Evolutionary conservation across 2,113 vertebrate genomes (phyloP).

Genomic region (Melanostigma gelatinosum): DNA sequence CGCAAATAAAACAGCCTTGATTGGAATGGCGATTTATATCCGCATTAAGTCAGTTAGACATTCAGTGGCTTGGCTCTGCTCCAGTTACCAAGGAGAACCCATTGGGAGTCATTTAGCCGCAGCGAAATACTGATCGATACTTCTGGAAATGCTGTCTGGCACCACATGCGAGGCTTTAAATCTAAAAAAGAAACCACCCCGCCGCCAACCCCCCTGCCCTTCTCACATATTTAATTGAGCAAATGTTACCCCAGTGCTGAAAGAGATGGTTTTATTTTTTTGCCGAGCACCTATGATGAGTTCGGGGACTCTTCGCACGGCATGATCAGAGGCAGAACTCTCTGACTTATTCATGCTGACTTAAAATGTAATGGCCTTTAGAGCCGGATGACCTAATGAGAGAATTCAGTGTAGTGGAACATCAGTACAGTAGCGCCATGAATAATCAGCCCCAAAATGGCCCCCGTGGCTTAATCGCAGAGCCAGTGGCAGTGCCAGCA

Average conservation of each 20-base stretch:
- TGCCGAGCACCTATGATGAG: slow-evolving; percentile 65
- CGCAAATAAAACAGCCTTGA: slow-evolving; percentile 81
- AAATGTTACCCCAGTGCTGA: slow-evolving; percentile 59
- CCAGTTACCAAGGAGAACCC: slow-evolving; percentile 78
- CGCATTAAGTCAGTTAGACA: slow-evolving; percentile 78
- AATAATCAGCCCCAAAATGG: slow-evolving; percentile 78
- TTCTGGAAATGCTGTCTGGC: slow-evolving; percentile 71
- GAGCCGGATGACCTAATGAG: slow-evolving; percentile 79
- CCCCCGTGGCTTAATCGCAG: slow-evolving; percentile 68
- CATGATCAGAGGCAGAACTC: slow-evolving; percentile 74
- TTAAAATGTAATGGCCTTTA: slow-evolving; percentile 81
- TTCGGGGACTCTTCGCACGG: slow-evolving; percentile 66
- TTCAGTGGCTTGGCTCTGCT: slow-evolving; percentile 77
- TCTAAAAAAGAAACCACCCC: slow-evolving; percentile 41
- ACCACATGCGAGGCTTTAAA: slow-evolving; percentile 65
- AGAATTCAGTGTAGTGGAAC: slow-evolving; percentile 74
- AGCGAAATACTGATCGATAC: slow-evolving; percentile 84
- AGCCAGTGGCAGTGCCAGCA: slow-evolving; percentile 61
- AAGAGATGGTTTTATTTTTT: slow-evolving; percentile 18
- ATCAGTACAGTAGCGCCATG: slow-evolving; percentile 72
- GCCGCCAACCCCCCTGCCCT: slow-evolving; percentile 50
- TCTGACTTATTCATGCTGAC: slow-evolving; percentile 82
- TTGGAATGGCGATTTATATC: slow-evolving; percentile 85
- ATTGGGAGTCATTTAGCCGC: slow-evolving; percentile 80
- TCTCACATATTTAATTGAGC: slow-evolving; percentile 69